A percentile compares a stretch with the other conserved stretches of the same genome.
Evolutionary conservation across 1,140 invertebrate species (phyloP).

Genomic region (Dolichoris vasculosae): DNA sequence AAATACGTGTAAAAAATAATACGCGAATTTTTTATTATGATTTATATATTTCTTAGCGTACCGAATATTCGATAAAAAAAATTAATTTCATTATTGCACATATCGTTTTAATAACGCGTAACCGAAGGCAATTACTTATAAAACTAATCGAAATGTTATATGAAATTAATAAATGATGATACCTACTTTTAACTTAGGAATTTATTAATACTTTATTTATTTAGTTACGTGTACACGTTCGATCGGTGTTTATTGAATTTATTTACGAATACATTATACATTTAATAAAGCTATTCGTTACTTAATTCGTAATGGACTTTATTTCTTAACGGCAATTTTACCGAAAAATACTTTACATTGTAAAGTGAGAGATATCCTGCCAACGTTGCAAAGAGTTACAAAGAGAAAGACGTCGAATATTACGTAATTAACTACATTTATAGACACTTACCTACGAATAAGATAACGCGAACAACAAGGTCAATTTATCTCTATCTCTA

Average conservation of each 20-base stretch:
- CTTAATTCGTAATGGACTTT: background rate
- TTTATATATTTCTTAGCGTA: background rate
- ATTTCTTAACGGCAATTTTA: background rate
- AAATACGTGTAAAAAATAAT: background rate
- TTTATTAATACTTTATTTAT: background rate
- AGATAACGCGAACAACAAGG: conserved; percentile 9
- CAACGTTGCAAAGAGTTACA: background rate
- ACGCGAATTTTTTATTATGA: background rate
- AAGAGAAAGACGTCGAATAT: background rate
- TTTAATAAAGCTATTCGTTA: background rate
- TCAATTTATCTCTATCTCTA: conserved; percentile 1
- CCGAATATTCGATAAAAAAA: background rate
- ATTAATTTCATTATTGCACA: background rate
- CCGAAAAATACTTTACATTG: background rate
- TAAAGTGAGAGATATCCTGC: background rate
- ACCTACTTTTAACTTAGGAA: background rate
- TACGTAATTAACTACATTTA: conserved; percentile 19
- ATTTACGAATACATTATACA: background rate
- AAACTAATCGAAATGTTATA: background rate
- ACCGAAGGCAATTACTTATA: background rate
- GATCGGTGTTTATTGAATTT: background rate
- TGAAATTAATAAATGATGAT: background rate
- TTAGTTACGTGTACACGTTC: background rate
- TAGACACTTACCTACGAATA: conserved; percentile 33
- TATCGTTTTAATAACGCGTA: background rate